Evolutionary conservation across 2,113 vertebrate species (phyloP).

Genomic region (Campylomormyrus tamandua): DNA sequence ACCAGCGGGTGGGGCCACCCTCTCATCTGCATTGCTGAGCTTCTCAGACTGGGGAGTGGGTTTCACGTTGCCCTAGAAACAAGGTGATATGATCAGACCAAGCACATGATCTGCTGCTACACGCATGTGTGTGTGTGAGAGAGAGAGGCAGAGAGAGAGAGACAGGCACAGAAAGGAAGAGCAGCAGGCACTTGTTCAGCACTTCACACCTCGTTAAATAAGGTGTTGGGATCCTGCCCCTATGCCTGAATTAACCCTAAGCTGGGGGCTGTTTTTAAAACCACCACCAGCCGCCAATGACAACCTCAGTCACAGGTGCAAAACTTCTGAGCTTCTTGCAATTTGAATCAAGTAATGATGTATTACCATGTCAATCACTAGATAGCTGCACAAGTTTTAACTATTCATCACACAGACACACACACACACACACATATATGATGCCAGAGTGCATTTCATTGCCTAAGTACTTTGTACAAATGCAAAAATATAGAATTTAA

Average conservation of each 20-base stretch:
- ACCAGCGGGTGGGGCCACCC: conserved; percentile 63
- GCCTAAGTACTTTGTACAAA: background rate
- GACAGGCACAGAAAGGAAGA: background rate
- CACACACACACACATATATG: background rate
- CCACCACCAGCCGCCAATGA: background rate
- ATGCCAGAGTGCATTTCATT: background rate
- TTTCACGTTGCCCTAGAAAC: conserved; percentile 70
- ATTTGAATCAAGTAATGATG: background rate
- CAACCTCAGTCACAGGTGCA: background rate
- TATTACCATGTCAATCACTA: background rate
- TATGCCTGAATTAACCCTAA: background rate
- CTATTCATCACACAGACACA: background rate
- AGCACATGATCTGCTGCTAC: conserved; percentile 1
- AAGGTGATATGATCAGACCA: conserved; percentile 31
- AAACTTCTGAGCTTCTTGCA: background rate
- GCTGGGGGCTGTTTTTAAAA: background rate
- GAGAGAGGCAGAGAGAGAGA: background rate
- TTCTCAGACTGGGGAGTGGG: conserved; percentile 42
- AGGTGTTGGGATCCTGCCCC: background rate
- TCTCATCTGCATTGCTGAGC: conserved; percentile 55
- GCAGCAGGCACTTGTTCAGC: background rate
- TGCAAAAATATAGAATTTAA: background rate
- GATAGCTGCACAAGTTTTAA: background rate
- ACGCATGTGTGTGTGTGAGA: conserved; percentile 16
- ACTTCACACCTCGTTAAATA: conserved; percentile 21